Base-by-base conservation (phyloP, 1,140 invertebrate species). In the Euschistus heros region DNA sequence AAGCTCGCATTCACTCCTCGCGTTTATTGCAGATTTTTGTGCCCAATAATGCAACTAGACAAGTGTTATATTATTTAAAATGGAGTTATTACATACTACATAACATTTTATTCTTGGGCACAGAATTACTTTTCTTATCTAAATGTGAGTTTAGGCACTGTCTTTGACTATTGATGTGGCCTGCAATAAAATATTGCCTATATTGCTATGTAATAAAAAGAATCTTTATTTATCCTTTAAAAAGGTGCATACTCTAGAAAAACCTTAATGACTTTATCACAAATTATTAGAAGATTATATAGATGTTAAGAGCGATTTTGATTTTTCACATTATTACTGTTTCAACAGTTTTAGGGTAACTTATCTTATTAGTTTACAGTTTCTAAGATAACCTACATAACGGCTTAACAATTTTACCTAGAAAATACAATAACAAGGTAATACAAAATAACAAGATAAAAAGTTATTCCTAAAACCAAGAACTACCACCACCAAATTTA, bases 401-500 rank as follows among this genome's bases (percentile, higher is more conserved):
- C 54, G 24, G 20, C 7, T 57, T 57, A 57, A 57, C 54, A 57
- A 57, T 57, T 57, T 57, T 24, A 22, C 8, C 54, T 57, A 57
- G 54, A 57, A 57, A 57, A 24, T 57, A 57, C 54, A 26, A 57
- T 57, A 57, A 57, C 54, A 57, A 57, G 20, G 6, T 20, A 50
- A 50, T 64, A 57, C 15, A 30, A 66, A 64, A 52, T 46, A 61
- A 61, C 44, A 65, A 63, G 30, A 15, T 63, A 62, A 8, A n/a
- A 64, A 61, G 59, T 14, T 13, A 33, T 17, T 57, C 46, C 63
- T 70, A 72, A 61, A 72, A 72, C 71, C 71, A 72, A 66, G 68
- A 71, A 26, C 24, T 57, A 26, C 68, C 66, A 46, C 69, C 67
- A 13, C 70, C 70, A 52, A 72, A 68, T 66, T 71, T 71, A 59